phyloP scores from a whole-genome alignment of 2,797 vertebrate genomes.

The Spizella passerina region DNA sequence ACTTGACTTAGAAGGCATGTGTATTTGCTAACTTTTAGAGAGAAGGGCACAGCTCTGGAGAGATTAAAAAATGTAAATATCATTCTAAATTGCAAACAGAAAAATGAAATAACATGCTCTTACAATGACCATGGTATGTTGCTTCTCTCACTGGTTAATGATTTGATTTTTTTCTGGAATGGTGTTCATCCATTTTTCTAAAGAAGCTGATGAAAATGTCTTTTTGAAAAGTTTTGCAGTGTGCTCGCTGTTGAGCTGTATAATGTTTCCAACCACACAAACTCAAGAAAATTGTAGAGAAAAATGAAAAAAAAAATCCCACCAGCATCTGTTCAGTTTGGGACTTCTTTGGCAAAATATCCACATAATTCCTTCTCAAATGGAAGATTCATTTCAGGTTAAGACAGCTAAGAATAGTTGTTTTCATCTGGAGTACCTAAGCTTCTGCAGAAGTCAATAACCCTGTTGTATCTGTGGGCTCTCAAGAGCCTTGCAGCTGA shows the following conservation, averaged over 20 bases:
- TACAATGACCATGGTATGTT: background rate
- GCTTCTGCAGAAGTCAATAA: background rate
- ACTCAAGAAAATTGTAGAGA: background rate
- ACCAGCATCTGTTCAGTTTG: background rate
- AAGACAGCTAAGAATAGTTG: background rate
- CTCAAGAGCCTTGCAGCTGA: background rate
- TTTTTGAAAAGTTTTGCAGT: background rate
- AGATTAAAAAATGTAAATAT: background rate
- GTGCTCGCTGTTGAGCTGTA: fast-evolving
- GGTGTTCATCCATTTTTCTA: background rate
- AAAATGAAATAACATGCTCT: background rate
- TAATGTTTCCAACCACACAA: background rate
- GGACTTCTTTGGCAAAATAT: background rate
- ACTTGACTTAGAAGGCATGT: background rate
- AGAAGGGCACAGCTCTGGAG: background rate
- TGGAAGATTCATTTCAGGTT: background rate
- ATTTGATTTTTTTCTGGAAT: background rate
- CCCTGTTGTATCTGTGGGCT: background rate
- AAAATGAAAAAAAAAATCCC: background rate
- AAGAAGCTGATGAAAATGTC: background rate
- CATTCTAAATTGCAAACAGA: background rate
- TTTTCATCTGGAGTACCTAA: background rate
- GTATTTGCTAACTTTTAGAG: background rate
- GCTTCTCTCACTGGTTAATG: background rate
- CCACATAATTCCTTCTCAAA: background rate